These are phyloP conservation scores for Rachycentron canadum DNA, from an alignment of 2,797 vertebrate species.

Conservation along the genomic window DNA sequence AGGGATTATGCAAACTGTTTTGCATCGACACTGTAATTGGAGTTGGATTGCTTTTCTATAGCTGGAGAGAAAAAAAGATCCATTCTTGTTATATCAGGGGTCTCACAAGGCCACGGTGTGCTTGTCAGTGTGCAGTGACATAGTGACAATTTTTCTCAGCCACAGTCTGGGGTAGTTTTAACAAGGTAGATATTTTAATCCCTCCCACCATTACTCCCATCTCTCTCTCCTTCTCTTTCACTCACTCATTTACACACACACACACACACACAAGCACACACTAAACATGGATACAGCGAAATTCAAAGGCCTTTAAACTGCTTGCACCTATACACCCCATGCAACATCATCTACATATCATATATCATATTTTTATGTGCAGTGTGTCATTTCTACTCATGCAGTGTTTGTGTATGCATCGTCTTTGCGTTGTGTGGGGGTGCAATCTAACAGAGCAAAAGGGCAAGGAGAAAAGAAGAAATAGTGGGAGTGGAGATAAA, in stretches of 20 bases:
- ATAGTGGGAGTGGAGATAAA: conserved; percentile 33
- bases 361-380: background rate
- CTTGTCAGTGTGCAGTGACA: conserved; percentile 14
- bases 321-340: conserved; percentile 15
- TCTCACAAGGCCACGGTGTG: conserved; percentile 9
- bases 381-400: background rate
- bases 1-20: conserved; percentile 3
- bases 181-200: conserved; percentile 34
- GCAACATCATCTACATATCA: conserved; percentile 21
- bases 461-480: conserved; percentile 19
- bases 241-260: no score
- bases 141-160: conserved; percentile 33
- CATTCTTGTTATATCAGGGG: conserved; percentile 26
- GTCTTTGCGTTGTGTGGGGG: conserved; percentile 3
- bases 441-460: conserved; percentile 13
- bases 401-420: background rate
- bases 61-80: conserved; percentile 11
- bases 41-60: conserved; percentile 26
- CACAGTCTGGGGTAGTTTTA: conserved; percentile 49
- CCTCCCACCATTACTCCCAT: no score
- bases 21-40: conserved; percentile 16
- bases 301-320: background rate
- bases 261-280: background rate
- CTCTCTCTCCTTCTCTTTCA: background rate
- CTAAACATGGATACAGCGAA: background rate